Evolutionary conservation across 2,888 invertebrate species (phyloP), one percentile per base, ranked within the genome.

Genomic region (Parelbella ahira): DNA sequence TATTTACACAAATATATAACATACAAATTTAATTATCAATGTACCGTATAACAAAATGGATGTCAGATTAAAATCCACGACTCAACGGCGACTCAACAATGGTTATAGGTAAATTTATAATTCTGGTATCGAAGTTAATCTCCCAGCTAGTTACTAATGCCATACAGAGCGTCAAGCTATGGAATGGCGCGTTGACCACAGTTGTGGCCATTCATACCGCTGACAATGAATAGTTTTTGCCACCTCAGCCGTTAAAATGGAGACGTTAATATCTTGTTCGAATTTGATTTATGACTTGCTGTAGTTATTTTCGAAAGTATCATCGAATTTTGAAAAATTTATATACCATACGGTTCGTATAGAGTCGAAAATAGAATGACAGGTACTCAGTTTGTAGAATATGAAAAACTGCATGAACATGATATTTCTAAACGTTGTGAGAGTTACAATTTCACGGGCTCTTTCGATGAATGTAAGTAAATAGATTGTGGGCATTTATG

Each of bases 401-500:
- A 44, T 60, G 58, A 58, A 67, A 63, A 63, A 68, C 68, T 67
- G 73, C 75, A 79, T 68, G 74, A 79, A 82, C 72, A 73, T 63
- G 57, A 60, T 59, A 54, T 63, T 54, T 58, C 48, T 47, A 45
- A 54, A 54, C 53, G 55, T 60, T 65, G 60, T 54, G 53, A 59
- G 54, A 50, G 64, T 56, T 63, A 50, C 67, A 64, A 80, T 81
- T 80, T 77, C 67, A 75, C 70, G 71, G 66, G 64, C 59, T 60
- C 56, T 72, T 58, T 67, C 72, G 73, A 70, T 48, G 44, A 55
- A 41, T 51, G 49, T 47, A 51, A 48, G 49, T 69, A 67, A 63
- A 70, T 58, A 63, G 68, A 64, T 78, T 84, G 86, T 73, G 86
- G 86, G 72, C 77, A 79, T 81, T 86, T 84, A 80, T 74, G 71